Conservation (phyloP, 2,113 vertebrate genomes). For the Ailurus styani region DNA sequence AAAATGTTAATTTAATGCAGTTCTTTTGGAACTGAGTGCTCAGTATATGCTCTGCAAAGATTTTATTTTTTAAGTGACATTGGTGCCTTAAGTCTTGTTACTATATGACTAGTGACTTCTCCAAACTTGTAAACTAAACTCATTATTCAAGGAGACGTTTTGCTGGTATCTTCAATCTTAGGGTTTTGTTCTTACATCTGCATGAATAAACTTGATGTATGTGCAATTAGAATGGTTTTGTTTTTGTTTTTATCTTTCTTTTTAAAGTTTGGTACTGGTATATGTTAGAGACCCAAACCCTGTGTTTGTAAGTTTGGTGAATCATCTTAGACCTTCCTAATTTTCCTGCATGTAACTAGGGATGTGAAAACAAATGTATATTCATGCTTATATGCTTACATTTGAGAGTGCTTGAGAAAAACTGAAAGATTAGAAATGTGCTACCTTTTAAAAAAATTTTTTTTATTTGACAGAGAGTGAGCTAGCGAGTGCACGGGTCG, state of each 20-base stretch:
- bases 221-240: neutral
- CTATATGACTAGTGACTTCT: constrained; percentile 23
- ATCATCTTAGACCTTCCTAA: neutral
- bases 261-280: constrained; percentile 8
- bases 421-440: neutral
- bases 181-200: neutral
- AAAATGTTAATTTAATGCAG: neutral
- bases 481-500: too few relatives aligned
- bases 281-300: neutral
- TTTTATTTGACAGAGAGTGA: neutral
- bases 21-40: neutral
- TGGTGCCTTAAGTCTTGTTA: neutral
- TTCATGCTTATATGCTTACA: neutral
- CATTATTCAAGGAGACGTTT: neutral
- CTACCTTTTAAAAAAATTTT: neutral
- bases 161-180: neutral
- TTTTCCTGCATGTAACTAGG: constrained; percentile 7
- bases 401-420: constrained; percentile 13
- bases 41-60: neutral
- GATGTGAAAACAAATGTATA: neutral
- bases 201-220: neutral
- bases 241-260: neutral
- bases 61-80: constrained; percentile 25
- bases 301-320: constrained; percentile 21
- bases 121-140: neutral